phyloP scores from a whole-genome alignment of 2,888 invertebrate species.

The Chouioia cunea region DNA sequence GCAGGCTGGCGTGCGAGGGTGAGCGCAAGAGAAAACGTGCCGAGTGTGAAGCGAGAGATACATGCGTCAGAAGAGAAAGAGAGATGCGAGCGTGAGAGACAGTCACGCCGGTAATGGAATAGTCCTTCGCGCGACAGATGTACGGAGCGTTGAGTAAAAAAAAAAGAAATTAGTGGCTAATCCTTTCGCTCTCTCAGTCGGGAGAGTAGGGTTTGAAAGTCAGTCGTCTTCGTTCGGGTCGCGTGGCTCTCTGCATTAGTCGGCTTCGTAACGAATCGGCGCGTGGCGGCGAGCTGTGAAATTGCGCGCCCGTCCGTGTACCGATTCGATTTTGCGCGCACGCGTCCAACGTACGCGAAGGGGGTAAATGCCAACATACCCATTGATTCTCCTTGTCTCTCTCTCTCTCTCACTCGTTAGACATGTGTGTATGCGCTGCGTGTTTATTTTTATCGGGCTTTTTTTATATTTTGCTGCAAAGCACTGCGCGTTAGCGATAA shows the following conservation, averaged over 20 bases:
- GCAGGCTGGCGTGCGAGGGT: not conserved
- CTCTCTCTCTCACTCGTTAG: no score
- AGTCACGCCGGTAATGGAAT: not conserved
- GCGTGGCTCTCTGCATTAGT: no score
- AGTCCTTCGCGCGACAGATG: not conserved
- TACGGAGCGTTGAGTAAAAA: not conserved
- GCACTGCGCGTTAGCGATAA: no score
- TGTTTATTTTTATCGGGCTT: no score
- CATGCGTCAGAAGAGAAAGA: not conserved
- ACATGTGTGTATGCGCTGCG: no score
- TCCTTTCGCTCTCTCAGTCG: not conserved
- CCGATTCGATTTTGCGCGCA: not conserved
- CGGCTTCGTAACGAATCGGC: no score
- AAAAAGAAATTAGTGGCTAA: slow-evolving; percentile 41
- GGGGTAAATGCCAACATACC: no score
- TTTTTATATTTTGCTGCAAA: no score
- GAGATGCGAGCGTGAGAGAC: no score
- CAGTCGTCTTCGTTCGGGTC: not conserved
- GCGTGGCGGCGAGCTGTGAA: slow-evolving; percentile 34
- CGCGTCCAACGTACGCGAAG: no score
- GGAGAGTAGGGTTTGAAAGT: not conserved
- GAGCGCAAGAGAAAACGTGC: not conserved
- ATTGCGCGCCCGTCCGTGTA: slow-evolving; percentile 31
- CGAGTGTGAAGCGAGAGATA: no score
- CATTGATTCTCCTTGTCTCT: no score